These are phyloP conservation scores for Amphipyra berbera DNA, from an alignment of 2,888 invertebrate species.

Conservation along the genomic window DNA sequence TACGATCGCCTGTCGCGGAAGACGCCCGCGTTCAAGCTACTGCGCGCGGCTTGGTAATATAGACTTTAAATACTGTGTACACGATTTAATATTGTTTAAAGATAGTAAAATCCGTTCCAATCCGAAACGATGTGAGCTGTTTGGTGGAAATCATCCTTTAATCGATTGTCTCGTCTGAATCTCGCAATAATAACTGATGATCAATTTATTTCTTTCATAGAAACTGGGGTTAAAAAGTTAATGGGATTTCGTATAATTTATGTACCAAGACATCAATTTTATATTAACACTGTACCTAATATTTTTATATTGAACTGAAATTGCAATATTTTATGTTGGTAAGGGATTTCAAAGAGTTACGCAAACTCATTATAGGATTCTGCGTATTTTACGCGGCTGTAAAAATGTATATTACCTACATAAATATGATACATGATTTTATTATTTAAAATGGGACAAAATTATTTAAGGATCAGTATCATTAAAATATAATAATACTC, in stretches of 20 bases:
- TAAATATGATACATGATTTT: too few species aligned
- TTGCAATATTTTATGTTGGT: background rate
- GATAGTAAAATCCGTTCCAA: too few species aligned
- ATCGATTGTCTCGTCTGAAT: background rate
- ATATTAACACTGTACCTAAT: slow-evolving; percentile 1
- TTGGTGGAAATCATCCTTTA: too few species aligned
- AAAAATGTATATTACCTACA: background rate
- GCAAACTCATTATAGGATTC: background rate
- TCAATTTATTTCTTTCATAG: slow-evolving; percentile 3
- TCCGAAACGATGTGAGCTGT: too few species aligned
- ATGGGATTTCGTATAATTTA: slow-evolving; percentile 2
- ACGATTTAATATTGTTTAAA: too few species aligned
- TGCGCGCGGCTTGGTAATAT: too few species aligned
- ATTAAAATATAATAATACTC: too few species aligned
- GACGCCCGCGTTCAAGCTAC: too few species aligned
- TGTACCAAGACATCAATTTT: slow-evolving; percentile 1
- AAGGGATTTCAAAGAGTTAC: background rate
- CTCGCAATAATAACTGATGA: background rate
- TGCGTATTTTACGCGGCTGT: background rate
- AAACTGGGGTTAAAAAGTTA: background rate
- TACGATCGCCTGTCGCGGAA: too few species aligned
- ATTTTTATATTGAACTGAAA: background rate
- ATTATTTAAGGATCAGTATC: too few species aligned
- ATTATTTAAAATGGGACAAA: too few species aligned
- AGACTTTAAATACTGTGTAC: too few species aligned